Base-by-base conservation (phyloP, 2,797 vertebrate species). In the Petrocephalus schoutedeni region DNA sequence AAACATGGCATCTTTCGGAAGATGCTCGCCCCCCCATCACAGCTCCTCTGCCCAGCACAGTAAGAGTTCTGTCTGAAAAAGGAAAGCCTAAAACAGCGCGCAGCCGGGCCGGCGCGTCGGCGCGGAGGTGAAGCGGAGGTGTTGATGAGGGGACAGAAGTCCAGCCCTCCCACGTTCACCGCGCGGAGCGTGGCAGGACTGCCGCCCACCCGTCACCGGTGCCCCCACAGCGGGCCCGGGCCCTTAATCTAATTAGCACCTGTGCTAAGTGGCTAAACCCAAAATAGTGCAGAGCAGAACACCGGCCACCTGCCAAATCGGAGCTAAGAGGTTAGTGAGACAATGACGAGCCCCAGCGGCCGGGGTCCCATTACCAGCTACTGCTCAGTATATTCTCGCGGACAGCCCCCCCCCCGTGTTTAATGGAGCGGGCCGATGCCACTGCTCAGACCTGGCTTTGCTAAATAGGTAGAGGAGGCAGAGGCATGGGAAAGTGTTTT, bases 41-140 rank as follows among this genome's bases (percentile, higher is more conserved):
- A 36, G 21, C 4, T 85, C 1, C 10, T 41, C 71, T 36, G 87
- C 88, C 86, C 88, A 84, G 89, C 84, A 90, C 90, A 91, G 91
- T 90, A 89, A 57, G 82, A 84, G 41, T 74, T 19, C 36, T 21
- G n/a, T n/a, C 14, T 19, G 23, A 45, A 49, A 21, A 53, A 51
- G 10, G n/a, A 28, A 10, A 23, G 12, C 49, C 0, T 10, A 53
- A 84, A 56, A 28, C 10, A 53, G n/a, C 45, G 4, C 5, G 59
- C 16, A 16, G 2, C 59, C 19, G 7, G 19, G 45, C 19, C 53
- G 45, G 49, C 12, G 4, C 23, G 45, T 53, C 4, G 51, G 14
- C 6, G 16, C 64, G 3, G 58, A 59, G 28, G 67, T n/a, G 5
- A 4, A 14, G 4, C 16, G 14, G 54, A 57, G 53, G 23, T 85